A percentile compares a stretch with the other conserved stretches of the same genome.
Evolutionary conservation across 2,113 vertebrate species (phyloP).

Genomic region (Hydropotes inermis): DNA sequence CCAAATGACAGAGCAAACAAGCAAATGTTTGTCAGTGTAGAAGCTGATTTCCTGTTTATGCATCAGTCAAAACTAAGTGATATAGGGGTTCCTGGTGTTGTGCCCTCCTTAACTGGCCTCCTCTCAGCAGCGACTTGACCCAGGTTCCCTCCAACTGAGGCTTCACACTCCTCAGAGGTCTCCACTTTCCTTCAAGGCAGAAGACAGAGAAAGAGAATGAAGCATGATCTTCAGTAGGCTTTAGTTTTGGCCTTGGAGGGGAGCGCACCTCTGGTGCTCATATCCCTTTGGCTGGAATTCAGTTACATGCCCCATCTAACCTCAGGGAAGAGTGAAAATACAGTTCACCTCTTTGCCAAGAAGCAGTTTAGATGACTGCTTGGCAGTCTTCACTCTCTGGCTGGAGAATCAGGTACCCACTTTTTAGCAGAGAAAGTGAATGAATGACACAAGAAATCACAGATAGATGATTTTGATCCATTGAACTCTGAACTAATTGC

Average conservation of each 20-base stretch:
- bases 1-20: not conserved
- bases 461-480: not conserved
- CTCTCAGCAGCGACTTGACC: not conserved
- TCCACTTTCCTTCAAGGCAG: not conserved
- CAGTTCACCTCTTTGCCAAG: not conserved
- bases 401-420: not conserved
- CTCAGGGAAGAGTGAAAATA: not conserved
- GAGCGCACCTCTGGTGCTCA: rapidly evolving
- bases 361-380: not conserved
- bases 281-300: not conserved
- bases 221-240: not conserved
- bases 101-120: not conserved
- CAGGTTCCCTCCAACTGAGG: not conserved
- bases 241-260: not conserved
- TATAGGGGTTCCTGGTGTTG: not conserved
- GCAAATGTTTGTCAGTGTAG: not conserved
- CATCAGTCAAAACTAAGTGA: not conserved
- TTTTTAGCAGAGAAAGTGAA: not conserved
- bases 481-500: not conserved
- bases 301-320: not conserved
- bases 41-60: not conserved
- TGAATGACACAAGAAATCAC: not conserved
- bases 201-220: not conserved
- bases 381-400: not conserved
- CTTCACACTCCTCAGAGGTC: not conserved